Conservation (phyloP, 1,140 invertebrate species). For the Augochlora pura region DNA sequence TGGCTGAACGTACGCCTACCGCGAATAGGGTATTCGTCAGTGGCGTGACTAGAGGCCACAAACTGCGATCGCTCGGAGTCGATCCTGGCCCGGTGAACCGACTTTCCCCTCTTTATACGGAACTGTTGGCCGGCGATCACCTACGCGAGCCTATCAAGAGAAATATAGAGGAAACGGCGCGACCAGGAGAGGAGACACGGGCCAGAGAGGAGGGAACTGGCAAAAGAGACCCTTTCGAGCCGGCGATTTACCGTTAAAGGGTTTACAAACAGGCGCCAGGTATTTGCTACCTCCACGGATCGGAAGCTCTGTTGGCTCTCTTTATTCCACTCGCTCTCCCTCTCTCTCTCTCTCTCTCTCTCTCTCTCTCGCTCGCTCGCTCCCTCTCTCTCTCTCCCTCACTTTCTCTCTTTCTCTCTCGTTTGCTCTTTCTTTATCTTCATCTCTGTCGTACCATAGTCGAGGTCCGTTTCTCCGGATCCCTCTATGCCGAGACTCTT, state of each 20-base stretch:
- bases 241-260: slow-evolving; percentile 60
- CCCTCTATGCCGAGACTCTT: slow-evolving; percentile 19
- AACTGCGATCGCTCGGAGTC: slow-evolving; percentile 1
- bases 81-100: not conserved
- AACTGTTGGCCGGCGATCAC: not conserved
- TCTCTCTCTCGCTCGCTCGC: not conserved
- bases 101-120: slow-evolving; percentile 31
- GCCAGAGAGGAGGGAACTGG: slow-evolving; percentile 3
- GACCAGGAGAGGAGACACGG: not conserved
- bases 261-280: slow-evolving; percentile 63
- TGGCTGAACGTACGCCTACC: not conserved
- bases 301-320: slow-evolving; percentile 42
- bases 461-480: slow-evolving; percentile 22
- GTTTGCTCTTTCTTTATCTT: not conserved
- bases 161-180: not conserved
- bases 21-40: not conserved
- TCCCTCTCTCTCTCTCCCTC: not conserved
- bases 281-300: slow-evolving; percentile 57
- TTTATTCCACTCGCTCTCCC: not conserved
- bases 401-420: not conserved
- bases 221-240: slow-evolving; percentile 50
- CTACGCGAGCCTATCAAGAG: slow-evolving; percentile 18
- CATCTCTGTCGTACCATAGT: not conserved
- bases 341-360: not conserved
- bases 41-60: slow-evolving; percentile 26